phyloP scores from a whole-genome alignment of 2,888 invertebrate species.

The Tridacna crocea region DNA sequence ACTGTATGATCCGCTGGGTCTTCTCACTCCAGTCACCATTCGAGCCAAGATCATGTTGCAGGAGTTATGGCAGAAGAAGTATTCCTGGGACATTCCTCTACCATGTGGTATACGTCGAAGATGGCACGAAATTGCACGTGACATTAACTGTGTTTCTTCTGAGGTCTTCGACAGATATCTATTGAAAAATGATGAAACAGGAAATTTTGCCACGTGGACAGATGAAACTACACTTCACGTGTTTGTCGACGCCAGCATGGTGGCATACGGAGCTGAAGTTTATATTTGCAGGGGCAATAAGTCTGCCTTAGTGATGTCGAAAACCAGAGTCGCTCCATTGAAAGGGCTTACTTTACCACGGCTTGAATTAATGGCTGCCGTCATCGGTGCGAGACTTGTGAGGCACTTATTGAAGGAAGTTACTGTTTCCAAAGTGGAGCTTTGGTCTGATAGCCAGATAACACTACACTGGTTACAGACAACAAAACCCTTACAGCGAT shows the following conservation, averaged over 20 bases:
- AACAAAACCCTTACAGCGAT: slow-evolving; percentile 2
- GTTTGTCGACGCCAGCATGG: slow-evolving; percentile 24
- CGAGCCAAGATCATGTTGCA: slow-evolving; percentile 33
- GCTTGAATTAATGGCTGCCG: slow-evolving; percentile 37
- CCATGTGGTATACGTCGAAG: neutral
- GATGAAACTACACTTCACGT: slow-evolving; percentile 23
- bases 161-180: neutral
- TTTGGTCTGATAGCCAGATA: slow-evolving; percentile 36
- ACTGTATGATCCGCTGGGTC: slow-evolving; percentile 46
- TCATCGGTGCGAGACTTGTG: slow-evolving; percentile 21
- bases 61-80: slow-evolving; percentile 28
- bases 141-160: neutral
- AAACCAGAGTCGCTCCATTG: slow-evolving; percentile 42
- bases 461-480: slow-evolving; percentile 25
- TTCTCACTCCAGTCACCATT: slow-evolving; percentile 37
- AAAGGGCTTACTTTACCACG: slow-evolving; percentile 40
- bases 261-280: slow-evolving; percentile 20
- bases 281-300: slow-evolving; percentile 10
- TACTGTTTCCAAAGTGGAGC: neutral
- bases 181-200: neutral
- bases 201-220: neutral
- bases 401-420: neutral
- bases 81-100: slow-evolving; percentile 26
- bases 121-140: slow-evolving; percentile 8
- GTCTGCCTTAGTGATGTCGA: slow-evolving; percentile 29